Evolutionary conservation across 1,140 invertebrate genomes (phyloP), one percentile per base, ranked within the genome.

Genomic region (Calephelis nemesis): DNA sequence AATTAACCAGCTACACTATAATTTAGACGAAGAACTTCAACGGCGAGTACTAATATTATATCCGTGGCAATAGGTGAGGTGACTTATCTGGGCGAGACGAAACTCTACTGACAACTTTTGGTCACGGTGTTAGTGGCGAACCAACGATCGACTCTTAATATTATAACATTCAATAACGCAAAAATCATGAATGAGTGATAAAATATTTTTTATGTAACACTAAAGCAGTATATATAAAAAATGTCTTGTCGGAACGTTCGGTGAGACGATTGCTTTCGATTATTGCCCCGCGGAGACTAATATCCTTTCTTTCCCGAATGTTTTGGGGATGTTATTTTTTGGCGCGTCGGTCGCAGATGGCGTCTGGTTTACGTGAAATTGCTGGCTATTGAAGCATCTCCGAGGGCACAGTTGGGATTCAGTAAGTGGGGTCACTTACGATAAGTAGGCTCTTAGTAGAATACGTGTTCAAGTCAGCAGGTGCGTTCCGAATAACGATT

Each of bases 281-380:
- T 85, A 90, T 87, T 69, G 86, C 79, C 72, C 87, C 87, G 76
- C 78, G 79, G 87, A 90, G 87, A 90, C 82, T 89, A 90, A 90
- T 90, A 90, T 85, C 76, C 74, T 87, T 88, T 83, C 84, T 88
- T 87, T 84, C 77, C 77, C 75, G 84, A 90, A 87, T 85, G 86
- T 88, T 88, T 90, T 88, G 85, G 85, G 74, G 80, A 87, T 87
- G 82, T 90, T 85, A 90, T 90, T 88, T 90, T 90, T 89, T 83
- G 80, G 76, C 77, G 87, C 82, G 84, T 85, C 83, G 80, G 86
- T 82, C 86, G 83, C 88, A 90, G 85, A 79, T 90, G 88, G 88
- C 79, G 84, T 73, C 74, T 76, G 77, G 76, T 76, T 67, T 77
- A 76, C 81, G 79, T 84, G 73, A 82, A 84, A 87, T 87, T 85